These are phyloP conservation scores for Thelaira solivaga DNA, from an alignment of 2,888 invertebrate species.

Conservation along the genomic window DNA sequence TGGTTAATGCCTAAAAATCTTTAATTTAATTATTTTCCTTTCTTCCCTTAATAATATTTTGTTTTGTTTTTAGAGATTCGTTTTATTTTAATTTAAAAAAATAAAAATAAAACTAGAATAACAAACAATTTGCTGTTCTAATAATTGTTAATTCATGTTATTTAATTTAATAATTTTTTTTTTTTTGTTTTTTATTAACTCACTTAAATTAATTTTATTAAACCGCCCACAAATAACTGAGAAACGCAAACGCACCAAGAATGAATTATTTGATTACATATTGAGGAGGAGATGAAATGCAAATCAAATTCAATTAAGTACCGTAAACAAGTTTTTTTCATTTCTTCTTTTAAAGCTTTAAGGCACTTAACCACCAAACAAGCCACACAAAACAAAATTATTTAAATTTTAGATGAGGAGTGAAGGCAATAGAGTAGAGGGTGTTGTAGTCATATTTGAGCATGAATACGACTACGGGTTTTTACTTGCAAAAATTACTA, in stretches of 20 bases:
- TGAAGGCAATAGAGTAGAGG: background rate
- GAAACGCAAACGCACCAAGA: slow-evolving; percentile 2
- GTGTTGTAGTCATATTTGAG: background rate
- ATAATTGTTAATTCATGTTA: background rate
- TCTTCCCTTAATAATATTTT: too few relatives aligned
- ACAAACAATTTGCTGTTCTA: slow-evolving; percentile 11
- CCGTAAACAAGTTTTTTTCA: slow-evolving; percentile 14
- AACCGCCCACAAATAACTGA: slow-evolving; percentile 37
- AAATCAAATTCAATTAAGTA: slow-evolving; percentile 48
- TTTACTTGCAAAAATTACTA: background rate
- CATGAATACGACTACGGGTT: too few relatives aligned
- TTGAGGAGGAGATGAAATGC: background rate
- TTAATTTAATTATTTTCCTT: too few relatives aligned
- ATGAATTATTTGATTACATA: background rate
- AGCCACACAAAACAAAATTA: background rate
- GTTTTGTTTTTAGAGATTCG: background rate
- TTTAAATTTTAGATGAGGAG: background rate
- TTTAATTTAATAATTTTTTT: too few relatives aligned
- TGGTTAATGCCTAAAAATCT: too few relatives aligned
- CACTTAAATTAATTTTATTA: slow-evolving; percentile 25
- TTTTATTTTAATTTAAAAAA: background rate
- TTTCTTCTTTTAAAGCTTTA: too few relatives aligned
- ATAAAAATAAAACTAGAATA: background rate
- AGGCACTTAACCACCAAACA: slow-evolving; percentile 15
- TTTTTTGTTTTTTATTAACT: background rate